These are phyloP conservation scores for Psittacula echo DNA, from an alignment of 2,797 vertebrate genomes.

Conservation along the genomic window DNA sequence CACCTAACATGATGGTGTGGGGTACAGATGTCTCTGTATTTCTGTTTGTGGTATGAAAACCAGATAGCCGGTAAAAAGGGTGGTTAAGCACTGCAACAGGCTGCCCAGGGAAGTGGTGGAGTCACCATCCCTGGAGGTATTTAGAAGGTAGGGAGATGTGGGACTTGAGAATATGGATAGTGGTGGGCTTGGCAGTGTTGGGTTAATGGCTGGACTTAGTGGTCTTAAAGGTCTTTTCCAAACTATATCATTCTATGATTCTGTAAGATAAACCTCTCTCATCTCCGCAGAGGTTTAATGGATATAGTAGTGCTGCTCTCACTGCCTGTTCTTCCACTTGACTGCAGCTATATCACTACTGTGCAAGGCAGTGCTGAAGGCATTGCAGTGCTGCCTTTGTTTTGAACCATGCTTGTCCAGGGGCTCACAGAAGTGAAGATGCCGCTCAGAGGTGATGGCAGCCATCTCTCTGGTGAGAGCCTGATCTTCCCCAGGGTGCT, in stretches of 20 bases:
- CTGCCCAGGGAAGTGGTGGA: background rate
- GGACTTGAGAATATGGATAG: background rate
- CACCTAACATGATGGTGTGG: background rate
- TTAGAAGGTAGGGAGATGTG: background rate
- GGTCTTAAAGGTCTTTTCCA: background rate
- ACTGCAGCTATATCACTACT: background rate
- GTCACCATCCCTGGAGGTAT: background rate
- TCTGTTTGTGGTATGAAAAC: background rate
- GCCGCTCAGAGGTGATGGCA: background rate
- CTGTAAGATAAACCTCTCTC: background rate
- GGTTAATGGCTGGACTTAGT: background rate
- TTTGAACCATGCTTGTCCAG: background rate
- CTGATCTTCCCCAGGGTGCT: background rate
- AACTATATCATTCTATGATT: background rate
- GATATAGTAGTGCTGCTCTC: background rate
- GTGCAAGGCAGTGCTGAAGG: background rate
- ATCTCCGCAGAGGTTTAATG: background rate
- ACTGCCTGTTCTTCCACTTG: fast-evolving
- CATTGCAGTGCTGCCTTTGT: background rate
- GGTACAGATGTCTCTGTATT: background rate
- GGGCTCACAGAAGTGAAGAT: background rate
- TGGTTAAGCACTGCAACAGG: background rate
- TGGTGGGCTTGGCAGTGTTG: background rate
- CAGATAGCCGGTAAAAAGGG: background rate
- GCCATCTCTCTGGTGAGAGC: background rate